Evolutionary conservation across 2,888 invertebrate species (phyloP).

Genomic region (Hartigia nigra): DNA sequence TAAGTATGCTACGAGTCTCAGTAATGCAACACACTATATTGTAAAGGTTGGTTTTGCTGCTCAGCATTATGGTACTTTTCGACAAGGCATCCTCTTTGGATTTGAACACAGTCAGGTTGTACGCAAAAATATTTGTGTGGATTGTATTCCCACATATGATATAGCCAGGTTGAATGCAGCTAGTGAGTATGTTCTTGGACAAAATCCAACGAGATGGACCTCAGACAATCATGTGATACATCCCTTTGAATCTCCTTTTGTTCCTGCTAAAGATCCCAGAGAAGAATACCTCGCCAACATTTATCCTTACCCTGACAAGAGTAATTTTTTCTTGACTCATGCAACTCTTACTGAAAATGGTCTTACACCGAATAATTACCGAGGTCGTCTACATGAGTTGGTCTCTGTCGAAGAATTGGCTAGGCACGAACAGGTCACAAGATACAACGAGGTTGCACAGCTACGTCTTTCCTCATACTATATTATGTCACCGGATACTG

Average conservation of each 20-base stretch:
- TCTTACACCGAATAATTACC: constrained; percentile 77
- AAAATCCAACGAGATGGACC: constrained; percentile 74
- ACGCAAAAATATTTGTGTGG: constrained; percentile 78
- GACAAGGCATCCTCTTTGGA: constrained; percentile 82
- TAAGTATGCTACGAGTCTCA: constrained; percentile 26
- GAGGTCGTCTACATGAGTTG: constrained; percentile 79
- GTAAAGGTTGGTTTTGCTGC: constrained; percentile 21
- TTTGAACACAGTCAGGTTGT: constrained; percentile 73
- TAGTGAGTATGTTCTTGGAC: constrained; percentile 72
- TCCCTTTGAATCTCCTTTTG: constrained; percentile 70
- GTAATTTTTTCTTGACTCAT: constrained; percentile 76
- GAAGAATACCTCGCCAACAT: constrained; percentile 68
- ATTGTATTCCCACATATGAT: constrained; percentile 79
- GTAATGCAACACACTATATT: constrained; percentile 15
- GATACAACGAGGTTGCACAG: constrained; percentile 76
- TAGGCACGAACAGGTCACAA: constrained; percentile 75
- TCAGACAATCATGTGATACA: constrained; percentile 69
- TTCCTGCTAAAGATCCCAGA: constrained; percentile 66
- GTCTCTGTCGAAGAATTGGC: constrained; percentile 83
- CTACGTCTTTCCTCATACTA: constrained; percentile 76
- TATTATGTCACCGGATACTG: constrained; percentile 75
- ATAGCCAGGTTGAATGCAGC: constrained; percentile 74
- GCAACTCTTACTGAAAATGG: constrained; percentile 74
- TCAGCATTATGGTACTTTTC: constrained; percentile 76
- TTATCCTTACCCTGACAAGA: constrained; percentile 76